Evolutionary conservation across 2,113 vertebrate species (phyloP), one percentile per base, ranked within the genome.

Genomic region (Felis chaus): DNA sequence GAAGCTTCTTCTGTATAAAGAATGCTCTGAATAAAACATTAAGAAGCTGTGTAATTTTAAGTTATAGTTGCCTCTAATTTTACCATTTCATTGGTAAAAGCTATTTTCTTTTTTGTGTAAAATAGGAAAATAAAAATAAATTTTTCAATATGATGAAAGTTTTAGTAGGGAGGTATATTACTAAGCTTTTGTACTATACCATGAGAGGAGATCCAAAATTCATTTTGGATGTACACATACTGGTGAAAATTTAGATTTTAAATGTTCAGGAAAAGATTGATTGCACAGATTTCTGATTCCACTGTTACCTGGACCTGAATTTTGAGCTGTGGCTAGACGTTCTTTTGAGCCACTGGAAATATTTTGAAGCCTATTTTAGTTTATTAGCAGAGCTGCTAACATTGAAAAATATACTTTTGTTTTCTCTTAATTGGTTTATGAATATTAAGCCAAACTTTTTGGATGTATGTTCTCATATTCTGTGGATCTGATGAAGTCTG

Each of bases 1-100:
- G 98, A 98, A 98, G 98, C 98, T 98, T 98, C 98, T 97, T 97
- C 98, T 99, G 98, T 99, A 98, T 97, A 98, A 98, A 98, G 98
- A 98, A 98, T 99, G 96, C 97, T 98, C 97, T 48, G 0, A 98
- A 99, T 99, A 99, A 99, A 99, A 98, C 97, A 98, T 98, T 98
- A 98, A 98, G 98, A 99, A 98, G 98, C 97, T 97, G 96, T 98
- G 98, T 97, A 98, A 98, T 98, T 98, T 98, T 98, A 98, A 98
- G 98, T 98, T 98, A 92, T 97, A 99, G 98, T 98, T 99, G 96
- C 97, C 93, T 98, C 71, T 95, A 95, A 99, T 85, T 97, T 98
- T 97, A 98, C 98, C 95, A 97, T 98, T 97, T 97, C 97, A 73
- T 98, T 98, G 98, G 98, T 98, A 98, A 97, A 94, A 98, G 91